These are phyloP conservation scores for Vanessa tameamea DNA, from an alignment of 1,140 invertebrate genomes.

Conservation along the genomic window DNA sequence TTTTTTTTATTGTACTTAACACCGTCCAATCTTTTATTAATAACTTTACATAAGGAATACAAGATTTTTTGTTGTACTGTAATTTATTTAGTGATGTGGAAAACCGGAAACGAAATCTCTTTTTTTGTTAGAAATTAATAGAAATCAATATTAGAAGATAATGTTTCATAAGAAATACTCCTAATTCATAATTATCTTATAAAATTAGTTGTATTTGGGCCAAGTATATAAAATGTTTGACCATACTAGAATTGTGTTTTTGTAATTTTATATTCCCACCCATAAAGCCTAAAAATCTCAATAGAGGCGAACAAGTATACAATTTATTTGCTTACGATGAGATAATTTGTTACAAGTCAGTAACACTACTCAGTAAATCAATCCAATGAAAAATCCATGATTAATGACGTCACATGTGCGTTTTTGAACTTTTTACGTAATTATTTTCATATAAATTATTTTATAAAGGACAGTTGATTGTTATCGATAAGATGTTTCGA, in stretches of 20 bases:
- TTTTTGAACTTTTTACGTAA: neutral
- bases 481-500: neutral
- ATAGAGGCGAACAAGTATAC: too few relatives aligned
- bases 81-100: too few relatives aligned
- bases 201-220: too few relatives aligned
- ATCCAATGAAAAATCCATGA: neutral
- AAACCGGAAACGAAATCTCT: too few relatives aligned
- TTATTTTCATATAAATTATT: neutral
- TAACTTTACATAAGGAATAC: neutral
- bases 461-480: neutral
- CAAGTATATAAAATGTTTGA: too few relatives aligned
- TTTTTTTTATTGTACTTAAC: constrained; percentile 18
- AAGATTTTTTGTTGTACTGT: neutral
- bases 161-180: too few relatives aligned
- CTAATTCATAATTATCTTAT: too few relatives aligned
- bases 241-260: too few relatives aligned
- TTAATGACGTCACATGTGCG: neutral
- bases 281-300: too few relatives aligned
- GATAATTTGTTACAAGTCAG: constrained; percentile 1
- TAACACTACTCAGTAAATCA: constrained; percentile 1
- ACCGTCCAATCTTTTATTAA: neutral
- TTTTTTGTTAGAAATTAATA: too few relatives aligned
- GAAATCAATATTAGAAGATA: too few relatives aligned
- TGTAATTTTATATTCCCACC: too few relatives aligned
- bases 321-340: neutral